phyloP scores from a whole-genome alignment of 2,888 invertebrate species.

The Trichopria drosophilae region DNA sequence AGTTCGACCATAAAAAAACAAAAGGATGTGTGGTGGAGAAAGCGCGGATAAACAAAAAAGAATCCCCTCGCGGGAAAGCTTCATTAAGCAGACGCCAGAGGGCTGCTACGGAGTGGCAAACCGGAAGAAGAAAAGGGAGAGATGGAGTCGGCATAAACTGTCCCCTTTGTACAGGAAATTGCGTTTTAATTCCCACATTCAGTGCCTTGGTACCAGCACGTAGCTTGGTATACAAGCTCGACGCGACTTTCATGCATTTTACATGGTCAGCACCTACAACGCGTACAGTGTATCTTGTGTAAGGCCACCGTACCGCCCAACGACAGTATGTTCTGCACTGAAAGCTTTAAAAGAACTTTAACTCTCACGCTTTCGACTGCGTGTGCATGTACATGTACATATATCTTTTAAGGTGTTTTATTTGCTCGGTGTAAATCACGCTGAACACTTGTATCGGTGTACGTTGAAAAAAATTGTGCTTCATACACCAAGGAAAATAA shows the following conservation, averaged over 20 bases:
- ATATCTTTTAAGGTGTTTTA: too few relatives aligned
- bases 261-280: slow-evolving; percentile 46
- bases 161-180: slow-evolving; percentile 57
- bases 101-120: slow-evolving; percentile 10
- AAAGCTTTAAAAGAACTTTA: too few relatives aligned
- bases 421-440: too few relatives aligned
- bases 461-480: too few relatives aligned
- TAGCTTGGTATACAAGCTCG: slow-evolving; percentile 43
- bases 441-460: too few relatives aligned
- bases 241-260: slow-evolving; percentile 52
- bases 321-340: too few relatives aligned
- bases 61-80: slow-evolving; percentile 49
- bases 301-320: too few relatives aligned
- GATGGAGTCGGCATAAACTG: slow-evolving; percentile 50
- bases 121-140: slow-evolving; percentile 3
- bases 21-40: slow-evolving; percentile 19
- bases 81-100: slow-evolving; percentile 53
- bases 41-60: slow-evolving; percentile 44
- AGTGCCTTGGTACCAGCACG: slow-evolving; percentile 45
- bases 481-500: too few relatives aligned
- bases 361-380: too few relatives aligned
- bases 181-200: slow-evolving; percentile 58
- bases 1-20: too few relatives aligned
- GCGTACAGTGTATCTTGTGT: too few relatives aligned
- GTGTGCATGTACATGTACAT: too few relatives aligned